Conservation (phyloP, 2,888 invertebrate species). For the Chrysolina haemoptera region DNA sequence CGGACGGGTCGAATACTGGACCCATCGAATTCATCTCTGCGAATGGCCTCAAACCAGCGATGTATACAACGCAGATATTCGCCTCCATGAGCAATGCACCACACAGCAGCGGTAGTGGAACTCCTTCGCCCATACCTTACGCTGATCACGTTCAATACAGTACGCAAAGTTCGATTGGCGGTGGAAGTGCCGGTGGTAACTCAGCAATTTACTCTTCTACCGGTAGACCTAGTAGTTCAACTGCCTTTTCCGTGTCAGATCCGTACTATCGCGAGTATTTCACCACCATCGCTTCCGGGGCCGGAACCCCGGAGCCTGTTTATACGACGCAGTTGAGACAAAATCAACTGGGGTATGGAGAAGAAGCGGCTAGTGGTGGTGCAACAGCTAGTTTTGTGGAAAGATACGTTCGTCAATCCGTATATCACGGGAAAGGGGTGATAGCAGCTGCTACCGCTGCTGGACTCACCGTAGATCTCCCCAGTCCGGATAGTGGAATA, state of each 20-base stretch:
- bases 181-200: constrained; percentile 69
- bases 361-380: constrained; percentile 72
- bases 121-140: constrained; percentile 78
- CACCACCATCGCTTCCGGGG: constrained; percentile 74
- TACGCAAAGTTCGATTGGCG: constrained; percentile 68
- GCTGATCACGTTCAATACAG: constrained; percentile 59
- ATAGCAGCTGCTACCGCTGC: constrained; percentile 83
- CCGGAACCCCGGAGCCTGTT: constrained; percentile 73
- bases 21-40: constrained; percentile 71
- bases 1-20: constrained; percentile 70
- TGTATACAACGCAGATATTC: constrained; percentile 81
- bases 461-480: constrained; percentile 93
- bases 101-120: constrained; percentile 71
- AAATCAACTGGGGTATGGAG: constrained; percentile 74
- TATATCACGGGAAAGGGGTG: constrained; percentile 81
- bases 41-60: constrained; percentile 73
- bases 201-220: constrained; percentile 67
- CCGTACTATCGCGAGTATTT: constrained; percentile 89
- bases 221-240: constrained; percentile 67
- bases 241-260: constrained; percentile 78
- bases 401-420: constrained; percentile 77
- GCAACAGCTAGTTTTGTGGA: constrained; percentile 79
- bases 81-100: constrained; percentile 72
- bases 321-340: constrained; percentile 68
- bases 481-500: constrained; percentile 96